Conservation (phyloP, 2,888 invertebrate species). For the Nemotelus nigrinus region DNA sequence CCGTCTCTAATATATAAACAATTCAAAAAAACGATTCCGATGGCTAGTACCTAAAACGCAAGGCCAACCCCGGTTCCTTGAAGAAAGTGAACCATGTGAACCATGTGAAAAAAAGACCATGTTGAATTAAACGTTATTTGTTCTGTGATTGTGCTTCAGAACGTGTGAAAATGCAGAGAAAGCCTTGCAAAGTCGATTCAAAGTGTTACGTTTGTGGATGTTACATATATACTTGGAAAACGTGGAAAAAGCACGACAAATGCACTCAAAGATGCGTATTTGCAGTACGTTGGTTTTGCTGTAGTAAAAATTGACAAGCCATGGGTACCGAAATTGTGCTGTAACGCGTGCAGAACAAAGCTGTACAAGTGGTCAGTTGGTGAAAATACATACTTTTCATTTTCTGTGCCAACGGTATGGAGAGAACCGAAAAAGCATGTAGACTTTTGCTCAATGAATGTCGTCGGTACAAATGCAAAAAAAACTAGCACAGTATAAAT, state of each 20-base stretch:
- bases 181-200: not conserved
- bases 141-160: not conserved
- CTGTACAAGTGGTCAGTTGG: not conserved
- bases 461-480: too few species aligned
- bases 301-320: not conserved
- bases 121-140: not conserved
- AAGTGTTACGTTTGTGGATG: not conserved
- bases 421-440: too few species aligned
- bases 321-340: not conserved
- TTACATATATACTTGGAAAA: not conserved
- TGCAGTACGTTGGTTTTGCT: not conserved
- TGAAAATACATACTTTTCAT: too few species aligned
- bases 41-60: too few species aligned
- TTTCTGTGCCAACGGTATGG: too few species aligned
- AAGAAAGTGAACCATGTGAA: too few species aligned
- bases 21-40: too few species aligned
- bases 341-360: slow-evolving; percentile 4
- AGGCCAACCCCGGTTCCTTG: too few species aligned
- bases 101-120: not conserved
- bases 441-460: too few species aligned
- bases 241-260: slow-evolving; percentile 1
- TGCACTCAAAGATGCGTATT: not conserved
- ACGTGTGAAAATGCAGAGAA: not conserved
- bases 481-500: too few species aligned
- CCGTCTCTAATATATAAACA: too few species aligned